Percentiles rank a stretch among this genome's conserved stretches.
phyloP scores from a whole-genome alignment of 2,113 vertebrate species.

The Vulpes lagopus region DNA sequence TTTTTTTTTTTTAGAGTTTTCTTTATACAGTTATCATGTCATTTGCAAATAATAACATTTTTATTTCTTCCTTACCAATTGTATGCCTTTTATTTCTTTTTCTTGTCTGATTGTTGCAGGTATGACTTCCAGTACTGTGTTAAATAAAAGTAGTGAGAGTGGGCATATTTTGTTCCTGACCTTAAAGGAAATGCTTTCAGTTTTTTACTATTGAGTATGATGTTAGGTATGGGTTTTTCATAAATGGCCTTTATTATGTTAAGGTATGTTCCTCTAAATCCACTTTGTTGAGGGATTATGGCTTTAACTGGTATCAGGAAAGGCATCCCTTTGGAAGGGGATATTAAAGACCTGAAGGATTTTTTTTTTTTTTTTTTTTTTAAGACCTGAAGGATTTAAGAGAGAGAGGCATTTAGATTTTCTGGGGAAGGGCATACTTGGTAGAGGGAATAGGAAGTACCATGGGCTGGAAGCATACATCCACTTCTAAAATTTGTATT shows the following conservation, averaged over 20 bases:
- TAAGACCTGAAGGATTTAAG: background rate
- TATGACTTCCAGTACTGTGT: background rate
- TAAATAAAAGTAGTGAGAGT: background rate
- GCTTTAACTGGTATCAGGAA: conserved; percentile 37
- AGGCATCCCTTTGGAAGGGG: background rate
- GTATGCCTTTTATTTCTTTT: background rate
- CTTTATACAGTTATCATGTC: background rate
- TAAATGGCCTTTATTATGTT: background rate
- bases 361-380: too few relatives aligned
- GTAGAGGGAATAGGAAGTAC: background rate
- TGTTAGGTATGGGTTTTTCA: background rate
- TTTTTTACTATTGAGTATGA: background rate
- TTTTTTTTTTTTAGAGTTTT: background rate
- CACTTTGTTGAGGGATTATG: background rate
- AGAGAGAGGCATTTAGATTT: background rate
- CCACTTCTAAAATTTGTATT: background rate
- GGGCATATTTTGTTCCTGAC: background rate
- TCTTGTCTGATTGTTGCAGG: background rate
- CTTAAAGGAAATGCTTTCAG: background rate
- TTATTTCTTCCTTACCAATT: background rate
- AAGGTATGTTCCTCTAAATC: background rate
- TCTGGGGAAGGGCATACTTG: background rate
- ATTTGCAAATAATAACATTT: background rate
- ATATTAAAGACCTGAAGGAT: background rate
- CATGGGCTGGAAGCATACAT: background rate